Evolutionary conservation across 2,888 invertebrate species (phyloP).

Genomic region (Nesidiocoris tenuis): DNA sequence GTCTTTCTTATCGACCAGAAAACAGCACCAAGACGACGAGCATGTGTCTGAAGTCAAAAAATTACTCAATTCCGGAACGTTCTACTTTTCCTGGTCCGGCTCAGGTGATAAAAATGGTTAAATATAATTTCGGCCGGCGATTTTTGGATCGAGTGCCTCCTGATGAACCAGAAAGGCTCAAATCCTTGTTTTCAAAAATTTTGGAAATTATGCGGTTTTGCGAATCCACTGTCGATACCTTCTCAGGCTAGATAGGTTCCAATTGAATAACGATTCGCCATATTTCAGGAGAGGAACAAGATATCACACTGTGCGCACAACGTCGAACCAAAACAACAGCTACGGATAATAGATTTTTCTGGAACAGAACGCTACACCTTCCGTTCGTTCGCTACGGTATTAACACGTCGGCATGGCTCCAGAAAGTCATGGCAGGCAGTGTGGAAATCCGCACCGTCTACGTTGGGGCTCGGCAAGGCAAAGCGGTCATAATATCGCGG

Average conservation of each 20-base stretch:
- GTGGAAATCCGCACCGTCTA: constrained; percentile 98
- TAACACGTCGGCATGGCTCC: constrained; percentile 85
- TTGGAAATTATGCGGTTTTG: constrained; percentile 52
- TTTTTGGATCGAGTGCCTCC: too few species aligned
- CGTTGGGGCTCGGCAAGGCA: constrained; percentile 89
- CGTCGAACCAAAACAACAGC: constrained; percentile 73
- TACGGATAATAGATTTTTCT: constrained; percentile 71
- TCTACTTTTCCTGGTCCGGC: constrained; percentile 87
- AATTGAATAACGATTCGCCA: background rate
- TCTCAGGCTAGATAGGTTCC: background rate
- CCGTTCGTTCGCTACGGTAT: constrained; percentile 90
- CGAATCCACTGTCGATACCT: constrained; percentile 47
- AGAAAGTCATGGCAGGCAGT: constrained; percentile 95
- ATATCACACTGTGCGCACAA: constrained; percentile 93
- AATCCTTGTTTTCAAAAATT: too few species aligned
- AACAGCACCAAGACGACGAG: constrained; percentile 64
- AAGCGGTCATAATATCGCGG: constrained; percentile 92
- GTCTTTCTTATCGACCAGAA: constrained; percentile 82
- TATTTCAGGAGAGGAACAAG: constrained; percentile 63
- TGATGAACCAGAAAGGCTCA: too few species aligned
- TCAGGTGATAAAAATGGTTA: constrained; percentile 22
- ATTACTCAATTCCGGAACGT: constrained; percentile 94
- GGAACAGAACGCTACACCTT: constrained; percentile 93
- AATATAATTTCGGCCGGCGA: too few species aligned
- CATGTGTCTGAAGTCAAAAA: constrained; percentile 69